Conservation (phyloP, 2,888 invertebrate species). For the Onchidella celtica region DNA sequence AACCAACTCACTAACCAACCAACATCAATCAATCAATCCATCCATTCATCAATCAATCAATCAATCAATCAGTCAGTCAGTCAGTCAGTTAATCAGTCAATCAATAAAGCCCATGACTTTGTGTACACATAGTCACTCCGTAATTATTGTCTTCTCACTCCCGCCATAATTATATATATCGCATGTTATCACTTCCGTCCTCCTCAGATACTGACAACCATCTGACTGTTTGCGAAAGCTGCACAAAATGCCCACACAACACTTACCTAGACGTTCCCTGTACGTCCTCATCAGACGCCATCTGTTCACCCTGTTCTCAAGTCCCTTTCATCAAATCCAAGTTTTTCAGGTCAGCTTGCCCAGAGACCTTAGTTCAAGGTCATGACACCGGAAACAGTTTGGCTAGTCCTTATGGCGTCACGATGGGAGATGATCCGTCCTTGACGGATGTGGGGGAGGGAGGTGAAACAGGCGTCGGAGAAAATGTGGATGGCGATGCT, state of each 20-base stretch:
- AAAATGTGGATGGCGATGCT: neutral
- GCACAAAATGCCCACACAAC: neutral
- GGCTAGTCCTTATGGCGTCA: neutral
- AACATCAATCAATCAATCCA: too few species aligned
- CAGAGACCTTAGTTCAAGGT: too few species aligned
- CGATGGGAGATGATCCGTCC: neutral
- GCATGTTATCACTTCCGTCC: too few species aligned
- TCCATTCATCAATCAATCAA: too few species aligned
- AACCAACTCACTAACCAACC: too few species aligned
- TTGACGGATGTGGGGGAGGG: neutral
- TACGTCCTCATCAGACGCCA: neutral
- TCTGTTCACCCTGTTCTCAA: conserved; percentile 24
- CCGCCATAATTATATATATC: too few species aligned
- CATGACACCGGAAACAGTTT: neutral
- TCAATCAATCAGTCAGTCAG: too few species aligned
- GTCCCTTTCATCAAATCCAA: neutral
- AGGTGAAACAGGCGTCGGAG: neutral
- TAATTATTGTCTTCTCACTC: too few species aligned
- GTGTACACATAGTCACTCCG: too few species aligned
- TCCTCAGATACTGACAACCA: neutral
- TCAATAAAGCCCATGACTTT: too few species aligned
- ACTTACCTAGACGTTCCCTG: neutral
- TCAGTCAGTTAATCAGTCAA: too few species aligned
- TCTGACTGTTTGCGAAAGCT: neutral
- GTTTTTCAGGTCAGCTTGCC: neutral